Base-by-base conservation (phyloP, 2,888 invertebrate species). In the Macaria notata region DNA sequence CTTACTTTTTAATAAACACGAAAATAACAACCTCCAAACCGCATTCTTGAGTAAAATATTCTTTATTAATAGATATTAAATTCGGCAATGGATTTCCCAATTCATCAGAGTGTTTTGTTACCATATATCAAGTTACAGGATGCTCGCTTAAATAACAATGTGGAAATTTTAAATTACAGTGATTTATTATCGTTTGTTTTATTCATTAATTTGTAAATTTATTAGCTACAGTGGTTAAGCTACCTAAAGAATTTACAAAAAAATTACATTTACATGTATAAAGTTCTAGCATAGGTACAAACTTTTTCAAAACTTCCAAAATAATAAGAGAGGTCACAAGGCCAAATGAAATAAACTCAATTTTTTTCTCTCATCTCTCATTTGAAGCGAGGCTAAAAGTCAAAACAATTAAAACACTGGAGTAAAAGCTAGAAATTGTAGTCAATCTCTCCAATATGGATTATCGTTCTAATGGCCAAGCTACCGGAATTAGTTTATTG, bases 401-500 rank as follows among this genome's bases (percentile, higher is more conserved):
- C 19, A 19, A 19, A 19, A 19, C 19, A 2, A 19, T 19, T 19
- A 19, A 19, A 9, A 48, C 46, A 36, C 19, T 33, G 1, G 38
- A 48, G 38, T 5, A 8, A 38, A 48, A 48, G 41, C 49, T 41
- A 30, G 8, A 30, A 31, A 41, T n/a, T 36, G 4, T 36, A 36
- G 33, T 36, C 4, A 7, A 36, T 6, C 33, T 36, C 33, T 73
- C 73, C 72, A 74, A 76, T 76, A 76, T 73, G 73, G 78, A 81
- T 84, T 84, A 83, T 81, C 78, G 73, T 78, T 78, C 71, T 86
- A 86, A 84, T 84, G 77, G 79, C 72, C 71, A 73, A 70, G 88
- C 89, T 90, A 89, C 89, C 87, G 90, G 89, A 86, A 89, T 89
- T 88, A 78, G 79, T 88, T 88, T 88, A 90, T 88, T 76, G 83